Percentiles rank a stretch among this genome's conserved stretches.
Evolutionary conservation across 2,113 vertebrate genomes (phyloP).

Genomic region (Calidris pugnax): DNA sequence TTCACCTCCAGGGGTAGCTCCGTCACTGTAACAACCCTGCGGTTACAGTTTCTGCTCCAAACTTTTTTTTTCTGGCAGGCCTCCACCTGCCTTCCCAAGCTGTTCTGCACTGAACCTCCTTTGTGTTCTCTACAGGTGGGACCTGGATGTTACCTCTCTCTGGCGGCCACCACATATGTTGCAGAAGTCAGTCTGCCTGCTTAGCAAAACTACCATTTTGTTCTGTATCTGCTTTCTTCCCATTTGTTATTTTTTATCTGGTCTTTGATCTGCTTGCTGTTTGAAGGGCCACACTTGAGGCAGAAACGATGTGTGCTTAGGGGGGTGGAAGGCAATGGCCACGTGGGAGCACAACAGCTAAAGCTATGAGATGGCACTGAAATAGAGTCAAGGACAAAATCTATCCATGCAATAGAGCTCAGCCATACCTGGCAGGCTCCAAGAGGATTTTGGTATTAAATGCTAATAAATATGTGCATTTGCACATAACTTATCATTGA

Average conservation of each 20-base stretch:
- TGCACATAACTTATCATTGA: fast-evolving
- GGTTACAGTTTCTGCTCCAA: background rate
- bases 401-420: background rate
- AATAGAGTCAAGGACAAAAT: background rate
- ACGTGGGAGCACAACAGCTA: background rate
- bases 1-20: background rate
- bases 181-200: background rate
- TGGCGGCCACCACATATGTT: fast-evolving
- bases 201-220: background rate
- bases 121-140: background rate
- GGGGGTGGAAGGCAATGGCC: background rate
- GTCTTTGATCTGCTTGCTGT: background rate
- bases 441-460: background rate
- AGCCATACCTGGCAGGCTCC: background rate
- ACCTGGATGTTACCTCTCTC: background rate
- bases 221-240: background rate
- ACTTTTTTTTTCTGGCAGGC: background rate
- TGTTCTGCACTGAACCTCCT: background rate
- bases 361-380: background rate
- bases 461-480: background rate
- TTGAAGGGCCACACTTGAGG: background rate
- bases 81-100: background rate
- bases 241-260: background rate
- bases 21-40: background rate
- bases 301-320: background rate